These are phyloP conservation scores for Trilocha varians DNA, from an alignment of 2,888 invertebrate genomes.

Conservation along the genomic window DNA sequence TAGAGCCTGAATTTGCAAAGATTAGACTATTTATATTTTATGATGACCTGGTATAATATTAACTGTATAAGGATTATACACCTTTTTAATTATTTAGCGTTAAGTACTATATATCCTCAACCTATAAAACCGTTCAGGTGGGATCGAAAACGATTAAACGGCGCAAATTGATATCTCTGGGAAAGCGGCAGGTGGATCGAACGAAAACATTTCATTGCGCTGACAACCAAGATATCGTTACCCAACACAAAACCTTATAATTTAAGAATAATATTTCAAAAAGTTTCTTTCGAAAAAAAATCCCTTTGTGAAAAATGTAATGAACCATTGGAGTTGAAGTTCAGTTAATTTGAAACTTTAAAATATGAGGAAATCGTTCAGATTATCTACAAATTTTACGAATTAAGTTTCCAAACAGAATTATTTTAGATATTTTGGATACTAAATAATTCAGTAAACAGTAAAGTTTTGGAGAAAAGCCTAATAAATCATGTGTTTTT, in stretches of 20 bases:
- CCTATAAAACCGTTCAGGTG: slow-evolving; percentile 27
- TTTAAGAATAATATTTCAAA: neutral
- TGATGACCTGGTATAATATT: too few species aligned
- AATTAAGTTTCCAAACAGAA: too few species aligned
- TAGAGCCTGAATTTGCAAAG: too few species aligned
- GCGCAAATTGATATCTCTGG: slow-evolving; percentile 55
- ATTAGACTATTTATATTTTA: too few species aligned
- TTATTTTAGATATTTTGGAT: too few species aligned
- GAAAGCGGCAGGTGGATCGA: slow-evolving; percentile 44
- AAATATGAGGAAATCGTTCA: too few species aligned
- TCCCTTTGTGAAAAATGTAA: neutral
- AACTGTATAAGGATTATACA: too few species aligned
- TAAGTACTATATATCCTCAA: neutral
- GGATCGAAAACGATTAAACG: slow-evolving; percentile 49
- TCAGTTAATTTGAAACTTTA: neutral
- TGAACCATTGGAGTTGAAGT: neutral
- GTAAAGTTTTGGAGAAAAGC: too few species aligned
- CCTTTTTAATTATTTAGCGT: neutral
- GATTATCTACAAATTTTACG: too few species aligned
- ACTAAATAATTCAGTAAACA: too few species aligned
- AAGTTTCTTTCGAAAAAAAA: neutral
- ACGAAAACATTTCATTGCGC: slow-evolving; percentile 17
- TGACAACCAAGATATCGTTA: slow-evolving; percentile 1
- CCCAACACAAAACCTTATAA: neutral
- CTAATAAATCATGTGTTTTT: too few species aligned